A percentile compares a stretch with the other conserved stretches of the same genome.
These are phyloP conservation scores for Laupala kohalensis DNA, from an alignment of 1,140 invertebrate genomes.

Conservation along the genomic window DNA sequence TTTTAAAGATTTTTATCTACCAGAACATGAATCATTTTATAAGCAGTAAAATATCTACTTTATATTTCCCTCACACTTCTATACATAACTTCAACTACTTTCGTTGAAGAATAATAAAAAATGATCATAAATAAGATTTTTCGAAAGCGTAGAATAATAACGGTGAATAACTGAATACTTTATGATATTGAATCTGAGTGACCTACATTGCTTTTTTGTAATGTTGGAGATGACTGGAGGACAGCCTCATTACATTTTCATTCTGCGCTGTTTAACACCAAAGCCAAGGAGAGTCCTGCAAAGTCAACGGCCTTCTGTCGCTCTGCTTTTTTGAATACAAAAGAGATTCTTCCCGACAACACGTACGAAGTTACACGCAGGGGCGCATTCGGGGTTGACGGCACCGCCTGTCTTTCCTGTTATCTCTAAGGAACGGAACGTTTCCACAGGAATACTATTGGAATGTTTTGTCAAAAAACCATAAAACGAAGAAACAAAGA, in stretches of 20 bases:
- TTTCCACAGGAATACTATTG: too few relatives aligned
- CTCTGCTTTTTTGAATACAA: background rate
- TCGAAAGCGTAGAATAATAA: background rate
- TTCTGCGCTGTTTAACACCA: background rate
- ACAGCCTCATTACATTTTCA: background rate
- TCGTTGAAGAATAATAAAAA: background rate
- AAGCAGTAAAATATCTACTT: background rate
- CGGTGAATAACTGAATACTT: background rate
- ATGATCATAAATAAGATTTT: background rate
- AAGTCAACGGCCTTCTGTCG: background rate
- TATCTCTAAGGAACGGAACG: too few relatives aligned
- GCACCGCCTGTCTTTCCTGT: too few relatives aligned
- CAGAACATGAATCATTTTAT: too few relatives aligned
- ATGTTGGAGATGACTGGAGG: background rate
- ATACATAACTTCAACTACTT: background rate
- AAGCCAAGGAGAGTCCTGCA: background rate
- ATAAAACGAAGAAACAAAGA: too few relatives aligned
- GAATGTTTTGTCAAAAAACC: too few relatives aligned
- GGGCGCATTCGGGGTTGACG: background rate
- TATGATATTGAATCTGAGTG: background rate
- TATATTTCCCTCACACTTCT: background rate
- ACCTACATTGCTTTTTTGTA: background rate
- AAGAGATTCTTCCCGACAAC: background rate
- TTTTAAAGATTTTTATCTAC: too few relatives aligned
- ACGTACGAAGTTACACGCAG: background rate